These are phyloP conservation scores for Vireo altiloquus DNA, from an alignment of 2,113 vertebrate genomes.

Conservation along the genomic window DNA sequence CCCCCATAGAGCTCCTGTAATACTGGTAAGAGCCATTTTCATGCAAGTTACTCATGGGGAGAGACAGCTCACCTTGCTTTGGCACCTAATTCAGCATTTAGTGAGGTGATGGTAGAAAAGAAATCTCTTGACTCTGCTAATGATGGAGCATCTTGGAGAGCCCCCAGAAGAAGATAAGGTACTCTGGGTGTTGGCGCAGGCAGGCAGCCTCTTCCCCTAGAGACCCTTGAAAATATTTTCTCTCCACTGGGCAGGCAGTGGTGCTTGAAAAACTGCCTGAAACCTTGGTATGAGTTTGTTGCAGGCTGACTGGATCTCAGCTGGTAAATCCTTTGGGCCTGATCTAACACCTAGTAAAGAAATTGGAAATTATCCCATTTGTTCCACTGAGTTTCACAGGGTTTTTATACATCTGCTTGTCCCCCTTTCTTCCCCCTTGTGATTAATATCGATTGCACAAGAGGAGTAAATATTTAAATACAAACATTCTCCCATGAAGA, in stretches of 20 bases:
- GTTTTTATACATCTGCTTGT: background rate
- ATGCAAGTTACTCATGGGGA: background rate
- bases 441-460: background rate
- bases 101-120: background rate
- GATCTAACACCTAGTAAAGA: slow-evolving; percentile 25
- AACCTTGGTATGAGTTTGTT: accelerated
- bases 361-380: slow-evolving; percentile 3
- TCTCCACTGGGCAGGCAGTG: accelerated
- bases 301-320: background rate
- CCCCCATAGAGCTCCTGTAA: background rate
- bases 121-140: background rate
- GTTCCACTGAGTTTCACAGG: background rate
- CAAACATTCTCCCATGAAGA: background rate
- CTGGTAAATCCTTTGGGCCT: background rate
- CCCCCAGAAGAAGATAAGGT: background rate
- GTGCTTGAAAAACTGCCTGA: background rate
- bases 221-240: background rate
- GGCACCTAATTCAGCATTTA: background rate
- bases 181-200: background rate
- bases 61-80: background rate
- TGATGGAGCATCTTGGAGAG: background rate
- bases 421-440: background rate
- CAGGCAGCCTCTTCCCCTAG: background rate
- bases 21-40: background rate
- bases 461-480: background rate